These are phyloP conservation scores for Microcaecilia unicolor DNA, from an alignment of 2,797 vertebrate species.

Conservation along the genomic window DNA sequence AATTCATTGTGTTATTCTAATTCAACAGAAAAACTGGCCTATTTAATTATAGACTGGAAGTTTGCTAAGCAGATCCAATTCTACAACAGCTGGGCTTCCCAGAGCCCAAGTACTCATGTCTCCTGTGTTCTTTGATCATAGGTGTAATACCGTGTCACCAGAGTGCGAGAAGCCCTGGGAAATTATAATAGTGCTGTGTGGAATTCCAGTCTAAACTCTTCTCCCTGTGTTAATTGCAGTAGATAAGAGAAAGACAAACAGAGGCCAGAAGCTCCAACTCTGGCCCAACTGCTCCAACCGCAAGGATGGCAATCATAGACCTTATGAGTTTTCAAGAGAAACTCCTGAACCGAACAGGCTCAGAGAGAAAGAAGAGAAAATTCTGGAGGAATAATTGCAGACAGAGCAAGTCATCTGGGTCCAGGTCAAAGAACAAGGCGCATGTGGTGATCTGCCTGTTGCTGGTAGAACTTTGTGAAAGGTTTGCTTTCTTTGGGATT, in stretches of 20 bases:
- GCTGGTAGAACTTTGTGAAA: slow-evolving; percentile 81
- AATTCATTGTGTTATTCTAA: slow-evolving; percentile 30
- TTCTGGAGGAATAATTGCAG: neutral
- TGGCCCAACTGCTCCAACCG: neutral
- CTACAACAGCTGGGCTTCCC: neutral
- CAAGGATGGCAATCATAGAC: slow-evolving; percentile 41
- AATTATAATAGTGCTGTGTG: slow-evolving; percentile 52
- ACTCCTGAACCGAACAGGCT: neutral
- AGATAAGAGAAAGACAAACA: slow-evolving; percentile 6
- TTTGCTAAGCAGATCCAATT: slow-evolving; percentile 30
- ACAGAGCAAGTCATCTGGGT: neutral
- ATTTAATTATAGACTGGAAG: too few relatives aligned
- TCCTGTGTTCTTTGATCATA: slow-evolving; percentile 19
- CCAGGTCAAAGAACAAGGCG: slow-evolving; percentile 48
- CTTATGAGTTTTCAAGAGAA: slow-evolving; percentile 12
- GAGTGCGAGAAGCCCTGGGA: slow-evolving; percentile 23
- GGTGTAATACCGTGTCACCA: slow-evolving; percentile 16
- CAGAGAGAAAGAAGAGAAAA: neutral
- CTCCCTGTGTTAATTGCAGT: slow-evolving; percentile 28
- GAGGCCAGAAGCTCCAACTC: neutral
- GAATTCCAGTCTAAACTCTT: slow-evolving; percentile 54
- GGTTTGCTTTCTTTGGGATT: slow-evolving; percentile 83
- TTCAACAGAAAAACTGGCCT: slow-evolving; percentile 30
- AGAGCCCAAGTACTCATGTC: slow-evolving; percentile 5
- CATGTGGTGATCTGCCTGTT: slow-evolving; percentile 71